These are phyloP conservation scores for Promerops cafer DNA, from an alignment of 2,113 vertebrate genomes.

Conservation along the genomic window DNA sequence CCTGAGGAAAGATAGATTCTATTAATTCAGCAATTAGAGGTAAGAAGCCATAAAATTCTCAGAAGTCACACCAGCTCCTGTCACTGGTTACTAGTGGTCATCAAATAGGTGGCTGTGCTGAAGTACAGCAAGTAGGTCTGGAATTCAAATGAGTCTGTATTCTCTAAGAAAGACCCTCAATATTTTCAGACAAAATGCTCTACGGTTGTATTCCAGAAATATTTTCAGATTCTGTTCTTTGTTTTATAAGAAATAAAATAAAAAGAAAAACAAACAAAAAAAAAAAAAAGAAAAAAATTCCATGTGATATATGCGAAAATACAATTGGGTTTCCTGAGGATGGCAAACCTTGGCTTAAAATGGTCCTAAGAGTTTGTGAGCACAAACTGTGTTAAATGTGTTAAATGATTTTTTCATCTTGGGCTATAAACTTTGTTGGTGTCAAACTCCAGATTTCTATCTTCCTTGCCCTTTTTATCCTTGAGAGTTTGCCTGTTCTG, in stretches of 20 bases:
- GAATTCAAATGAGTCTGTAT: background rate
- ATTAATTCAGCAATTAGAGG: conserved; percentile 11
- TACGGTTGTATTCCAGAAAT: background rate
- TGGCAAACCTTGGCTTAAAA: background rate
- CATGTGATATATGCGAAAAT: background rate
- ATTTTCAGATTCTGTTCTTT: background rate
- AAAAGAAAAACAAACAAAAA: rapidly evolving
- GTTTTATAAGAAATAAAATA: background rate
- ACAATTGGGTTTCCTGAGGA: rapidly evolving
- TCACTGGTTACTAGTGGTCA: background rate
- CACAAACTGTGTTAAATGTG: background rate
- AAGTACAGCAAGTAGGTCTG: background rate
- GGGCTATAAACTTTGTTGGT: background rate
- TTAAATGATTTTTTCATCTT: background rate
- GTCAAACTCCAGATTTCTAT: background rate
- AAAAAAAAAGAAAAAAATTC: rapidly evolving
- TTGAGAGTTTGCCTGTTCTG: background rate
- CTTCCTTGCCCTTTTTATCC: background rate
- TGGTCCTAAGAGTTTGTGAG: background rate
- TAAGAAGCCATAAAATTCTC: background rate
- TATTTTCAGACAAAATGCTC: background rate
- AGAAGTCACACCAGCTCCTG: background rate
- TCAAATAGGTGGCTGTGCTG: background rate
- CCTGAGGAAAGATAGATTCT: background rate
- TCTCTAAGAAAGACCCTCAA: background rate